phyloP scores from a whole-genome alignment of 1,140 invertebrate genomes.

The Phortica variegata region DNA sequence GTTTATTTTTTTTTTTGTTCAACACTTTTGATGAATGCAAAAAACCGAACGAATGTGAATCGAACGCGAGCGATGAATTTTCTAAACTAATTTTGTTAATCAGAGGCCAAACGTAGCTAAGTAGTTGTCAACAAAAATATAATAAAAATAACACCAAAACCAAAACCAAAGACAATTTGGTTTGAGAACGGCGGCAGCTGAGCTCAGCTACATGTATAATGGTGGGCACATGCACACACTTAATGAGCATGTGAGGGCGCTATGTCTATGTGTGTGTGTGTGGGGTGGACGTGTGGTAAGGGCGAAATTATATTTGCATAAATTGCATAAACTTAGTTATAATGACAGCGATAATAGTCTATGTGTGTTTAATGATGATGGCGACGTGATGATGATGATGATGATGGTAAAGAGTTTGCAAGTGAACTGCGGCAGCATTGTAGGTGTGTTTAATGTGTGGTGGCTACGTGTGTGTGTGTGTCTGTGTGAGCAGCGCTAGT shows the following conservation, averaged over 20 bases:
- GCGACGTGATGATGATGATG: no score
- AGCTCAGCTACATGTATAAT: no score
- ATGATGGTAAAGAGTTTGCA: no score
- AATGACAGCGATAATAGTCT: not conserved
- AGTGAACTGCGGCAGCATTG: no score
- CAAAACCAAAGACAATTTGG: slow-evolving; percentile 26
- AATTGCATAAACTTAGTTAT: not conserved
- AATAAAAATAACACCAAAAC: slow-evolving; percentile 15
- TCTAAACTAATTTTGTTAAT: slow-evolving; percentile 55
- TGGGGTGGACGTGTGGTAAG: slow-evolving; percentile 28
- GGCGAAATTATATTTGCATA: slow-evolving; percentile 33
- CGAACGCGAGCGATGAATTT: slow-evolving; percentile 50
- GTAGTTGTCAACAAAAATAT: slow-evolving; percentile 38
- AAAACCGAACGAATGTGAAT: slow-evolving; percentile 49
- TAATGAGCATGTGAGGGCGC: no score
- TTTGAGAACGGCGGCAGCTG: slow-evolving; percentile 18
- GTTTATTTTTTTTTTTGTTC: not conserved
- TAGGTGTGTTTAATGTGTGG: no score
- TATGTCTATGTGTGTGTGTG: no score
- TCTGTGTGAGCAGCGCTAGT: no score
- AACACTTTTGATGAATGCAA: slow-evolving; percentile 11
- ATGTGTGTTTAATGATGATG: slow-evolving; percentile 9
- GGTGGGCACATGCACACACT: no score
- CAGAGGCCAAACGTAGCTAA: slow-evolving; percentile 40
- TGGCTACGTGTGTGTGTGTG: no score